Evolutionary conservation across 2,113 vertebrate species (phyloP), one percentile per base, ranked within the genome.

Genomic region (Tricholaema leucomelas): DNA sequence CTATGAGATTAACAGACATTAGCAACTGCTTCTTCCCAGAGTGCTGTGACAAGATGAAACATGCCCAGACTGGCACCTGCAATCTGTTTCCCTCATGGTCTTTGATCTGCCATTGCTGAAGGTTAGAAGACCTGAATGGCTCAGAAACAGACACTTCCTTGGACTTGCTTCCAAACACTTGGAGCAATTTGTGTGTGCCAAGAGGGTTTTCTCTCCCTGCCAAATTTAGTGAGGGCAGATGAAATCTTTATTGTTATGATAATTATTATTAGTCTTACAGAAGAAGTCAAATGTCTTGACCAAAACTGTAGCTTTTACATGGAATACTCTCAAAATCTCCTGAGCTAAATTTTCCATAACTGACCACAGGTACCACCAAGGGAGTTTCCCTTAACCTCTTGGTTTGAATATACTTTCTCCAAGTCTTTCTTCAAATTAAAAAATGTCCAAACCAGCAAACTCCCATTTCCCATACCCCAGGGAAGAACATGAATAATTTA

Each of bases 71-170:
- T 93, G 96, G 95, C 95, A 96, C 73, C 89, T 95, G 94, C 79
- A 75, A 76, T 35, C 82, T 93, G 71, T 38, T 93, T 94, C 72
- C 75, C 61, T 89, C 2, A 0, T 87, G 76, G 95, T 90, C 92
- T 96, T 96, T 95, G 92, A 96, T 96, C 95, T 92, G 44, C 91
- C 93, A 96, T 50, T 80, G 79, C 89, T 89, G 85, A 96, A 94
- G 89, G 87, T 94, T 88, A 91, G 91, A 91, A 88, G 91, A 74
- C 72, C 75, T 83, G 72, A 83, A 82, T 35, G 75, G 81, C 56
- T 95, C 78, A 74, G 36, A 85, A 88, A 56, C 60, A 85, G 80
- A 83, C 82, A 70, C 67, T 85, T 90, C 74, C 63, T 59, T 73
- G 56, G 46, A 59, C 91, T 87, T 77, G 38, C 38, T 83, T 92